A percentile compares a stretch with the other conserved stretches of the same genome.
phyloP scores from a whole-genome alignment of 2,888 invertebrate species.

The Tryphoninae sp. region DNA sequence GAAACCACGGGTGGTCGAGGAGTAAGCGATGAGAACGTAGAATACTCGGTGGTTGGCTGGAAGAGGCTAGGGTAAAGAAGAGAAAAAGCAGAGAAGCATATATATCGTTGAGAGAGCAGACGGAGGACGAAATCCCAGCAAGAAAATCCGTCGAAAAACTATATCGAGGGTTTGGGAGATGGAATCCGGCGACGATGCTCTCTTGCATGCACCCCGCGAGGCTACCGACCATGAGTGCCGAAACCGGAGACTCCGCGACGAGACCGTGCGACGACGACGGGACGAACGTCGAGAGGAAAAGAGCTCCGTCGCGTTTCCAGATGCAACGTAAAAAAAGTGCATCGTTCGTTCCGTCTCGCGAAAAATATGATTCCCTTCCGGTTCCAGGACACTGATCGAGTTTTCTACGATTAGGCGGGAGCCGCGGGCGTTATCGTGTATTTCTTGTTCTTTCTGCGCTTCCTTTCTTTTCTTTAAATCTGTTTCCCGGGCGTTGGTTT shows the following conservation, averaged over 20 bases:
- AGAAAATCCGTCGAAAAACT: constrained; percentile 59
- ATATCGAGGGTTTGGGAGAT: constrained; percentile 41
- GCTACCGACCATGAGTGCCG: constrained; percentile 18
- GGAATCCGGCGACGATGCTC: constrained; percentile 40
- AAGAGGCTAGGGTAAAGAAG: not conserved
- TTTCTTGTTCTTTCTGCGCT: constrained; percentile 6
- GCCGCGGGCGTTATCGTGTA: constrained; percentile 59
- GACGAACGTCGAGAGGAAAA: constrained; percentile 15
- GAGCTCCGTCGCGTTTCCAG: constrained; percentile 17
- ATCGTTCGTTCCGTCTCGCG: constrained; percentile 60
- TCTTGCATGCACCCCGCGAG: constrained; percentile 8
- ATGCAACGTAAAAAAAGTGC: constrained; percentile 32
- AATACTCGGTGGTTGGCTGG: constrained; percentile 24
- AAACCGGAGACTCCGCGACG: constrained; percentile 50
- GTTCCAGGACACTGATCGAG: constrained; percentile 74
- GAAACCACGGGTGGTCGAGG: constrained; percentile 58
- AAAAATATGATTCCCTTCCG: constrained; percentile 75
- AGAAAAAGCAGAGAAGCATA: constrained; percentile 42
- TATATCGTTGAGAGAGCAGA: not conserved
- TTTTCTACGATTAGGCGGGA: constrained; percentile 71
- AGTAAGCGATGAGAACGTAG: constrained; percentile 46
- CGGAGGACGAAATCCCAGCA: constrained; percentile 35
- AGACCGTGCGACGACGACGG: constrained; percentile 46
- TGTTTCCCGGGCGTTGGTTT: constrained; percentile 20
- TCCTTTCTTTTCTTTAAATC: constrained; percentile 5